phyloP scores from a whole-genome alignment of 1,140 invertebrate species.

The Meloidogyne exigua region DNA sequence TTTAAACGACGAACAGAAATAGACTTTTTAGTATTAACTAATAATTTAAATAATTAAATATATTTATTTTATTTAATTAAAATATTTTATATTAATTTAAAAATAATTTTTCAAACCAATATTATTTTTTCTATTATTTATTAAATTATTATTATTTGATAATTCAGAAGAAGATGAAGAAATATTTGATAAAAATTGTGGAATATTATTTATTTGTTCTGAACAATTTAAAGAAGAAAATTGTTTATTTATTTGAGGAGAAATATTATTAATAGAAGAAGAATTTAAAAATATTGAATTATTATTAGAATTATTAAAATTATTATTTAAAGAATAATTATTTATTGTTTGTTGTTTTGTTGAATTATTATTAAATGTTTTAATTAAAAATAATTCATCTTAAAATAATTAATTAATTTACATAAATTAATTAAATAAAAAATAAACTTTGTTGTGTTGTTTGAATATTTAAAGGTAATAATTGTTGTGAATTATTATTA shows the following conservation, averaged over 20 bases:
- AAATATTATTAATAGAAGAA: neutral
- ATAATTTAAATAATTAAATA: too few relatives aligned
- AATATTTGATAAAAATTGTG: neutral
- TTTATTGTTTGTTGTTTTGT: too few relatives aligned
- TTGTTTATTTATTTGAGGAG: too few relatives aligned
- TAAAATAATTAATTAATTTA: neutral
- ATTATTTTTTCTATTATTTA: neutral
- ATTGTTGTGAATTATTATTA: neutral
- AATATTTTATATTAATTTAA: too few relatives aligned
- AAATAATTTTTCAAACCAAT: neutral
- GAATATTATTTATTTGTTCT: neutral
- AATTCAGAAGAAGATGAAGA: too few relatives aligned
- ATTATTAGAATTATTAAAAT: too few relatives aligned
- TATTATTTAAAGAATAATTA: too few relatives aligned
- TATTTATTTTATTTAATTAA: too few relatives aligned
- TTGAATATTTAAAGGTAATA: neutral
- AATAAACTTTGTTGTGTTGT: neutral
- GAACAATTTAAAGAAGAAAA: neutral
- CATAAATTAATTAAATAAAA: neutral
- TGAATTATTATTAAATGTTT: neutral
- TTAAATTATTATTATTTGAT: too few relatives aligned
- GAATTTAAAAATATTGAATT: neutral
- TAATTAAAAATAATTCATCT: conserved; percentile 1
- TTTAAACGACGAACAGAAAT: neutral
- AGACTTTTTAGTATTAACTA: neutral